Base-by-base conservation (phyloP, 2,113 vertebrate genomes). In the Cavia aperea region DNA sequence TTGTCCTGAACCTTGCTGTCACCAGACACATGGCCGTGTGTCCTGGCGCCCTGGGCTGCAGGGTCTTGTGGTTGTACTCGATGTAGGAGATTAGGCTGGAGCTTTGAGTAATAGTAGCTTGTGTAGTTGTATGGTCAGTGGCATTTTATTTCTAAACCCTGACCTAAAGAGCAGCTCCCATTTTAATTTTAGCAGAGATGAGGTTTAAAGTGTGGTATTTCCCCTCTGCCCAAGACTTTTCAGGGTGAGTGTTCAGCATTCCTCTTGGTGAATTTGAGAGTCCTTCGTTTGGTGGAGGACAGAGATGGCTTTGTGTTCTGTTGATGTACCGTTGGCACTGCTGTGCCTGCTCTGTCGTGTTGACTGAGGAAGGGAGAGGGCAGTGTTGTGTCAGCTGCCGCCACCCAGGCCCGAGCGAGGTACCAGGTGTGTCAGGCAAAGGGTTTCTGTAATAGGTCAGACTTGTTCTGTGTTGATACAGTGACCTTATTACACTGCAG, bases 401-500 rank as follows among this genome's bases (percentile, higher is more conserved):
- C 85, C 8, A 89, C 58, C 81, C 39, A 63, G n/a, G 81, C 86
- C 81, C 90, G 89, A 39, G 58, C 4, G 39, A 56, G 79, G 93
- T 63, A 39, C 9, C 51, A 75, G 73, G 94, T 2, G 3, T 58
- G 78, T 33, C 63, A 12, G 62, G 54, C 43, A 4, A 24, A 75
- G 82, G 84, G 83, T 36, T 95, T 81, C 79, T 95, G 84, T 94
- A 95, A 77, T 16, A 93, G 72, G 94, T 84, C 94, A 86, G 93
- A 87, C 94, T 86, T 7, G 89, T 75, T 96, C 79, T 51, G 77
- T 95, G 95, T 51, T 92, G 91, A 46, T 95, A 89, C 83, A 89
- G 95, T 96, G 97, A 94, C 95, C 96, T 96, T 89, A 92, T 95
- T 97, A 39, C 92, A 7, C 1, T 0, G 92, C 65, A 95, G 96